Evolutionary conservation across 2,113 vertebrate genomes (phyloP).

Genomic region (Nipponia nippon): DNA sequence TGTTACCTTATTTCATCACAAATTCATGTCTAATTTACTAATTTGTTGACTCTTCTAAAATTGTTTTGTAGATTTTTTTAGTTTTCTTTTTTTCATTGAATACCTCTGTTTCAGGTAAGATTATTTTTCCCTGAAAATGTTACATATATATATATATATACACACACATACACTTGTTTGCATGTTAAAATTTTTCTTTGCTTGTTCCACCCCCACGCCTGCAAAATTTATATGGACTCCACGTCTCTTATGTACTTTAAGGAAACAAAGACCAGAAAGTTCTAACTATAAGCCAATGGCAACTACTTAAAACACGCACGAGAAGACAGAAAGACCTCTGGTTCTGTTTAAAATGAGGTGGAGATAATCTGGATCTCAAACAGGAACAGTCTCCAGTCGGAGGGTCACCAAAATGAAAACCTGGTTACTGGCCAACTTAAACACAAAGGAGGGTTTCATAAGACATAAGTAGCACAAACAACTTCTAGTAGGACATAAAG

Average conservation of each 20-base stretch:
- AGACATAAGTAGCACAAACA: not conserved
- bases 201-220: not conserved
- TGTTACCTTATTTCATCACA: not conserved
- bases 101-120: not conserved
- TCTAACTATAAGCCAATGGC: not conserved
- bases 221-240: not conserved
- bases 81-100: not conserved
- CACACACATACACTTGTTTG: not conserved
- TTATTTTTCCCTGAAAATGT: not conserved
- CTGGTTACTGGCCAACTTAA: not conserved
- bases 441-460: not conserved
- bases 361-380: not conserved
- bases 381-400: not conserved
- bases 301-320: not conserved
- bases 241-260: not conserved
- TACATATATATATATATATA: not conserved
- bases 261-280: not conserved
- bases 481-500: not conserved
- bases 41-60: not conserved
- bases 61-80: fast-evolving
- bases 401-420: not conserved
- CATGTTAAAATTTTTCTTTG: not conserved
- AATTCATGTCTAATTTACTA: not conserved
- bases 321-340: not conserved
- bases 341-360: not conserved